phyloP scores from a whole-genome alignment of 2,113 vertebrate species.

The Lophura nycthemera region DNA sequence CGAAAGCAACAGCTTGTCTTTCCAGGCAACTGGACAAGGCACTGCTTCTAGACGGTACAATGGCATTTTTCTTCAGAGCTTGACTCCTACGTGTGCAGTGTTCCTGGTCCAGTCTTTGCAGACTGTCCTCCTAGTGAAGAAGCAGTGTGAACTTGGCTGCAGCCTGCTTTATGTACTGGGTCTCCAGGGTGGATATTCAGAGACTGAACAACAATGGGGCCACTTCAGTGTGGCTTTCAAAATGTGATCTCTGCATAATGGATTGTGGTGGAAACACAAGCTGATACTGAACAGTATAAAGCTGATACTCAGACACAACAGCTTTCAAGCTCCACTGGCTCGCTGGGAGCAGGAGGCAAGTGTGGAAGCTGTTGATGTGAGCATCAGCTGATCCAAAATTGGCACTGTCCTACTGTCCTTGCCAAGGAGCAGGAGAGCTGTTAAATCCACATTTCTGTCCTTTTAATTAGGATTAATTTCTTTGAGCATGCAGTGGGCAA shows the following conservation, averaged over 20 bases:
- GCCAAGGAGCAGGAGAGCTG: neutral
- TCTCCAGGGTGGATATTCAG: rapidly evolving
- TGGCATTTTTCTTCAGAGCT: neutral
- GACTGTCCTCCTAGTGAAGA: neutral
- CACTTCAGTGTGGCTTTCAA: neutral
- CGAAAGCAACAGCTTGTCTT: neutral
- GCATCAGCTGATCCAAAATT: neutral
- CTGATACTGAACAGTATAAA: neutral
- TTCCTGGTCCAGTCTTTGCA: neutral
- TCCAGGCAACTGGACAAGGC: neutral
- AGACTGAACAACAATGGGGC: neutral
- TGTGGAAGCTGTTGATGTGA: neutral
- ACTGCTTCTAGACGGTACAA: neutral
- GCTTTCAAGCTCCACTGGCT: neutral
- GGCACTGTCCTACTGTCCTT: neutral
- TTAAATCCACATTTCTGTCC: neutral
- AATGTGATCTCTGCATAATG: neutral
- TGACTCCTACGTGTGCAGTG: rapidly evolving
- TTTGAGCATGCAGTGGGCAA: neutral
- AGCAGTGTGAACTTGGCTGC: neutral
- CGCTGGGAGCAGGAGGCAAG: rapidly evolving
- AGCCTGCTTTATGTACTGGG: neutral
- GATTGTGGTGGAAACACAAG: neutral
- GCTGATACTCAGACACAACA: neutral
- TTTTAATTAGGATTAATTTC: neutral